A percentile compares a stretch with the other conserved stretches of the same genome.
Conservation (phyloP, 2,888 invertebrate genomes). For the Abscondita cerata region DNA sequence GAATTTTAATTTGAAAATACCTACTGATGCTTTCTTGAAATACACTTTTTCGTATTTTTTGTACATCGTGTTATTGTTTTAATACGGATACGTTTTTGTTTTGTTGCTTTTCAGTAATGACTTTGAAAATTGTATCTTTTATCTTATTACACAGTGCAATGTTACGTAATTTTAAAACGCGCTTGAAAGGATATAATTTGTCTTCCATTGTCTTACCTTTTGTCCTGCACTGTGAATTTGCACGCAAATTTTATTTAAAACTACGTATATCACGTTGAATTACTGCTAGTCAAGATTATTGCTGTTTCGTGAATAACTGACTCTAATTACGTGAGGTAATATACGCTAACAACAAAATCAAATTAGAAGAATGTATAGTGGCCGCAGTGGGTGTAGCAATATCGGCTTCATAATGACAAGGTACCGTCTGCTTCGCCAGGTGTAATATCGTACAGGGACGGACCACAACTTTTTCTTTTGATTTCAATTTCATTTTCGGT, state of each 20-base stretch:
- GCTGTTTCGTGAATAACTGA: slow-evolving; percentile 29
- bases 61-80: no score
- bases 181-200: no score
- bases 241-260: background rate
- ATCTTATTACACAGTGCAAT: no score
- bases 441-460: slow-evolving; percentile 30
- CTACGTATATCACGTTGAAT: slow-evolving; percentile 21
- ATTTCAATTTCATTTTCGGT: background rate
- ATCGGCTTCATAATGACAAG: slow-evolving; percentile 36
- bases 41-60: no score
- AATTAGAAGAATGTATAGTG: slow-evolving; percentile 38
- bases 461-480: slow-evolving; percentile 8
- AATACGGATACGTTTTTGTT: no score
- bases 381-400: slow-evolving; percentile 37
- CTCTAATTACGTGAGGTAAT: slow-evolving; percentile 37
- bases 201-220: no score
- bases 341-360: slow-evolving; percentile 37
- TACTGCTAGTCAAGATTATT: slow-evolving; percentile 24
- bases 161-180: no score
- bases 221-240: background rate
- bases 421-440: slow-evolving; percentile 33
- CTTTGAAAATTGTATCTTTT: no score
- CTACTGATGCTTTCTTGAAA: no score
- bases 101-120: no score
- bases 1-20: no score